Evolutionary conservation across 2,888 invertebrate species (phyloP).

Genomic region (Acanthacorydalis orientalis): DNA sequence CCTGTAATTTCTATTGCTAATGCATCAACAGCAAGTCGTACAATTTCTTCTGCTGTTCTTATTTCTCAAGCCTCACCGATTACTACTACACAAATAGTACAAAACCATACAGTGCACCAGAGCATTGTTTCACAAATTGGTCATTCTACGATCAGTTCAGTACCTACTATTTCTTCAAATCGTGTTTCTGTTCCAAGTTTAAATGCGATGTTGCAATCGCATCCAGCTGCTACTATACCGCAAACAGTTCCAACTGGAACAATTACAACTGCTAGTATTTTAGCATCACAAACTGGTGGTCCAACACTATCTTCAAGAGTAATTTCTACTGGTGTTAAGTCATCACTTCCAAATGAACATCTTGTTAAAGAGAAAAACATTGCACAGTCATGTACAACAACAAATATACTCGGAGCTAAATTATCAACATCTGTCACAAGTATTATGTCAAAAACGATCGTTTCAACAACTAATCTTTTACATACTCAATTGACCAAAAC

Average conservation of each 20-base stretch:
- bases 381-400: conserved; percentile 8
- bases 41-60: conserved; percentile 3
- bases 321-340: conserved; percentile 23
- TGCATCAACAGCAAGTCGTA: conserved; percentile 11
- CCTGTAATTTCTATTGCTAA: conserved; percentile 15
- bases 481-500: conserved; percentile 42
- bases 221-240: conserved; percentile 25
- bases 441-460: conserved; percentile 25
- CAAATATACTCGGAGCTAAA: conserved; percentile 26
- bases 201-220: conserved; percentile 29
- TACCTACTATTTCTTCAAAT: conserved; percentile 1
- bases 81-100: background rate
- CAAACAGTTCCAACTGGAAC: conserved; percentile 22
- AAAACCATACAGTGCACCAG: too few species aligned
- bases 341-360: conserved; percentile 16
- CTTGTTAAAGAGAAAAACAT: background rate
- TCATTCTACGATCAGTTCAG: background rate
- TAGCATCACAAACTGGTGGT: conserved; percentile 20
- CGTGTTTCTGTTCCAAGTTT: conserved; percentile 15
- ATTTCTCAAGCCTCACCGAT: background rate
- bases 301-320: background rate
- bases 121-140: too few species aligned
- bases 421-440: conserved; percentile 18
- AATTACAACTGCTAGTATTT: conserved; percentile 25
- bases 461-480: conserved; percentile 28